Conservation (phyloP, 2,888 invertebrate species). For the Eupithecia dodoneata region DNA sequence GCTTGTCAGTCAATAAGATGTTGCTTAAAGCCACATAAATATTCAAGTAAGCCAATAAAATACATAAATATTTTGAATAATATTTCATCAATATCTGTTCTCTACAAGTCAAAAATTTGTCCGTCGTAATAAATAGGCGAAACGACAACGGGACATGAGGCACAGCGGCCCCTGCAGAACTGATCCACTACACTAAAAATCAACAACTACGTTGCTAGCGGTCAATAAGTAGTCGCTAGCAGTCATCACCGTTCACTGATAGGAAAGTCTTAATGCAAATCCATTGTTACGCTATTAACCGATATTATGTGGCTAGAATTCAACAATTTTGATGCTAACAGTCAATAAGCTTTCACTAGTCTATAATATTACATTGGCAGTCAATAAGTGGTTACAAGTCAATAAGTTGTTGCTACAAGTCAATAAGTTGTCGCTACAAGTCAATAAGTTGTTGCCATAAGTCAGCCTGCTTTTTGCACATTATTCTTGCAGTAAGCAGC, state of each 20-base stretch:
- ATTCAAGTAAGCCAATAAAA: background rate
- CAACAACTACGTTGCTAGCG: too few species aligned
- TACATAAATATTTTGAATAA: background rate
- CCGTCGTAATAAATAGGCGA: too few species aligned
- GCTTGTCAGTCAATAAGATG: background rate
- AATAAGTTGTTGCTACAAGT: background rate
- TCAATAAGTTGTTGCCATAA: background rate
- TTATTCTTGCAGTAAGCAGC: slow-evolving; percentile 55
- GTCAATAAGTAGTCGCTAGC: too few species aligned
- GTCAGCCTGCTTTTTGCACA: background rate
- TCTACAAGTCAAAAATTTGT: background rate
- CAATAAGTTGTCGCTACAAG: background rate
- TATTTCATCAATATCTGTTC: background rate
- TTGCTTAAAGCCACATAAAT: background rate
- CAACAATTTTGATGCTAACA: too few species aligned
- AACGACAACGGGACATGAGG: too few species aligned
- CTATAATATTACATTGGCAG: too few species aligned
- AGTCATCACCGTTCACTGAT: too few species aligned
- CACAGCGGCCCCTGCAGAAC: too few species aligned
- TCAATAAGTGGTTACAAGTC: background rate
- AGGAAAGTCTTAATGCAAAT: too few species aligned
- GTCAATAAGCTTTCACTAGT: background rate
- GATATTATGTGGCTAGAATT: too few species aligned
- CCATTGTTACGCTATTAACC: too few species aligned
- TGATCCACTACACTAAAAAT: too few species aligned